Evolutionary conservation across 2,888 invertebrate genomes (phyloP).

Genomic region (Arenicola marina): DNA sequence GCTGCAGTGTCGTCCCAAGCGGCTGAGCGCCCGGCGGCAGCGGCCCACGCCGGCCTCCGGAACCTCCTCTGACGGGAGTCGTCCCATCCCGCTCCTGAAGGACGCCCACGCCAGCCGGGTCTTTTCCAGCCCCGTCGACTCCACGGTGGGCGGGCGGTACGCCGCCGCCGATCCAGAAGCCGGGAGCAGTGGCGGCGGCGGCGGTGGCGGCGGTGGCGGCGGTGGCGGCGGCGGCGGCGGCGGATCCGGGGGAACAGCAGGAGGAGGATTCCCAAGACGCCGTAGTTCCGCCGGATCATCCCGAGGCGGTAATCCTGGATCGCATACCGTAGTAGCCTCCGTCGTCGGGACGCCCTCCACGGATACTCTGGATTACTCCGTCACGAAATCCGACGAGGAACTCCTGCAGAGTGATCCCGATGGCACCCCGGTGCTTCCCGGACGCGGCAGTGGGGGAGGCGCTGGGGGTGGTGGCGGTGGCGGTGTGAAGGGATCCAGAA

Average conservation of each 20-base stretch:
- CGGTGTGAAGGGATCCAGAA: background rate
- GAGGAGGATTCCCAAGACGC: background rate
- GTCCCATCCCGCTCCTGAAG: background rate
- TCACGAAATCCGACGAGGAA: slow-evolving; percentile 12
- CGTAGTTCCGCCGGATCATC: too few species aligned
- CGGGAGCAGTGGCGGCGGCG: background rate
- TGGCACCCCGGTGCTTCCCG: background rate
- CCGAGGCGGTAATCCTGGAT: background rate
- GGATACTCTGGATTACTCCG: background rate
- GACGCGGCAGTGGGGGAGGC: background rate
- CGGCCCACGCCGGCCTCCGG: background rate
- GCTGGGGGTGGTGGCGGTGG: background rate
- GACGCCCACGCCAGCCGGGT: background rate
- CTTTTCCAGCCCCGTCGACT: background rate
- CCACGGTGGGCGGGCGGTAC: slow-evolving; percentile 8
- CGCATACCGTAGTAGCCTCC: background rate
- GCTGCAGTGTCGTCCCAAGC: background rate
- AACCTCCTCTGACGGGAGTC: background rate
- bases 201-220: background rate
- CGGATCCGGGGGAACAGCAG: background rate
- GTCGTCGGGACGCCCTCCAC: background rate
- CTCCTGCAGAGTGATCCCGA: slow-evolving; percentile 6
- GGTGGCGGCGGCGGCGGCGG: background rate
- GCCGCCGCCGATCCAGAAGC: slow-evolving; percentile 25
- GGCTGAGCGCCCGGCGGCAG: background rate